Evolutionary conservation across 2,888 invertebrate genomes (phyloP).

Genomic region (Cloeon dipterum): DNA sequence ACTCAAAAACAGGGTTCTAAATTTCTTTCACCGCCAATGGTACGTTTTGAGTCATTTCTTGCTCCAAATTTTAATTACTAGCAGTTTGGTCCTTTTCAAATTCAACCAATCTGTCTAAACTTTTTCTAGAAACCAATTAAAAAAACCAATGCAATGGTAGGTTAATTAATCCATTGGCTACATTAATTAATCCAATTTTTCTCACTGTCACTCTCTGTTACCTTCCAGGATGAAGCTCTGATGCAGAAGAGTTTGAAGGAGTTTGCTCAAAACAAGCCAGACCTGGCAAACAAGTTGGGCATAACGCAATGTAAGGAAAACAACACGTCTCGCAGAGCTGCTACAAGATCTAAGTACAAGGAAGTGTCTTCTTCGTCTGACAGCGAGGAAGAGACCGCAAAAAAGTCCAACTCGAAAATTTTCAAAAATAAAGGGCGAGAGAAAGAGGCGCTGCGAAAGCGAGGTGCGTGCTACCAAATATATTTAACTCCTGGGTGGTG

Average conservation of each 20-base stretch:
- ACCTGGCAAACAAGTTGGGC: constrained; percentile 31
- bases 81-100: not conserved
- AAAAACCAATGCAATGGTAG: too few species aligned
- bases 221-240: constrained; percentile 26
- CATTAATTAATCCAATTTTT: not conserved
- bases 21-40: too few species aligned
- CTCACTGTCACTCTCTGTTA: not conserved
- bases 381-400: constrained; percentile 28
- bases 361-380: constrained; percentile 21
- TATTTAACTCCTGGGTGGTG: too few species aligned
- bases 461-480: too few species aligned
- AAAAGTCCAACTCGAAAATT: constrained; percentile 24
- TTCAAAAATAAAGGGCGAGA: constrained; percentile 24
- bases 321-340: constrained; percentile 7
- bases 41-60: too few species aligned
- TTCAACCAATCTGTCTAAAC: too few species aligned
- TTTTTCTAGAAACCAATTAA: too few species aligned
- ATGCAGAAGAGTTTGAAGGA: constrained; percentile 40
- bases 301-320: constrained; percentile 18
- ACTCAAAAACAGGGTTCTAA: too few species aligned
- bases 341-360: constrained; percentile 9
- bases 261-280: constrained; percentile 34
- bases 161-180: too few species aligned
- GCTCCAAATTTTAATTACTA: too few species aligned
- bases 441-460: constrained; percentile 20